These are phyloP conservation scores for Phortica variegata DNA, from an alignment of 1,140 invertebrate genomes.

Conservation along the genomic window DNA sequence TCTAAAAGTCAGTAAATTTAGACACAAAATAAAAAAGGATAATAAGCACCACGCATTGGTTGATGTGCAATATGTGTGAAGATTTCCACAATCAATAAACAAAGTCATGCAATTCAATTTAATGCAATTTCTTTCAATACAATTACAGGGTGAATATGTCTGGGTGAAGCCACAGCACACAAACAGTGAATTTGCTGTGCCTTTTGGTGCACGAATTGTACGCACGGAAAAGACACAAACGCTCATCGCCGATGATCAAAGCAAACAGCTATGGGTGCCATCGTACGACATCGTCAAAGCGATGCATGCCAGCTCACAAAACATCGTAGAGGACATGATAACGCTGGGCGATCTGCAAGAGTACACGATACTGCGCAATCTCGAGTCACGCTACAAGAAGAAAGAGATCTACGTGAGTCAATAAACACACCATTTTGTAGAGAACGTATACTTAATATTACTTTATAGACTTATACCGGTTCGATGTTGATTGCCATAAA, in stretches of 20 bases:
- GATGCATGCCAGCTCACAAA: constrained; percentile 82
- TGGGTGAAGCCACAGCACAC: constrained; percentile 73
- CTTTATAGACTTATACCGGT: constrained; percentile 85
- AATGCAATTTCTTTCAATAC: not conserved
- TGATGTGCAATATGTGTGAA: too few relatives aligned
- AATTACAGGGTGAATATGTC: constrained; percentile 75
- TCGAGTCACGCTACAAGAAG: constrained; percentile 86
- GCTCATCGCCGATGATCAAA: constrained; percentile 77
- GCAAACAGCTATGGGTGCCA: constrained; percentile 63
- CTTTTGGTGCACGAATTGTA: constrained; percentile 78
- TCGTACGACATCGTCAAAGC: constrained; percentile 68
- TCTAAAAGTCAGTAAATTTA: too few relatives aligned
- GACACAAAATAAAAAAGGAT: too few relatives aligned
- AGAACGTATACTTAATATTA: not conserved
- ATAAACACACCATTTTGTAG: not conserved
- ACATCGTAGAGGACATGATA: constrained; percentile 94
- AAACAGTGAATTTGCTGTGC: constrained; percentile 76
- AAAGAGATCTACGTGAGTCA: constrained; percentile 85
- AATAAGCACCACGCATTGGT: too few relatives aligned
- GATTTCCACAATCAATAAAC: too few relatives aligned
- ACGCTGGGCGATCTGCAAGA: constrained; percentile 89
- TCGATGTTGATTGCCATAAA: constrained; percentile 92
- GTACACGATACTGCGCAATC: constrained; percentile 87
- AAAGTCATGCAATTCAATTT: not conserved
- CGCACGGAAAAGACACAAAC: constrained; percentile 76